A percentile compares a stretch with the other conserved stretches of the same genome.
Conservation (phyloP, 2,797 vertebrate genomes). For the Anguilla megastoma region DNA sequence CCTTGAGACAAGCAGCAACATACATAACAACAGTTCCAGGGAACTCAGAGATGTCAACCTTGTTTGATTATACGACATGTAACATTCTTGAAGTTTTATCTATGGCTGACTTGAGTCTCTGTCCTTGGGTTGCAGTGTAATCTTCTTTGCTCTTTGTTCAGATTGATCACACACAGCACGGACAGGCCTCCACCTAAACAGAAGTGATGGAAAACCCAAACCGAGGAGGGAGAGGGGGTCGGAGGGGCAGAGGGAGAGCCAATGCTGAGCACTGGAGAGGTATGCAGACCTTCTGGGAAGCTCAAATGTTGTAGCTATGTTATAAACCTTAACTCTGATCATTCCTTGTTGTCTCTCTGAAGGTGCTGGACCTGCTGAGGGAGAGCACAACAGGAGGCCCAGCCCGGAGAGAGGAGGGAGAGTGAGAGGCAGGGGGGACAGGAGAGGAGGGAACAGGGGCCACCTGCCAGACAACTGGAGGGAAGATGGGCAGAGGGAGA, state of each 20-base stretch:
- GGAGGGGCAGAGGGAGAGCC: conserved; percentile 40
- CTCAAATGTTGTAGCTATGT: background rate
- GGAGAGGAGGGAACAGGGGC: conserved; percentile 16
- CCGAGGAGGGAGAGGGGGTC: conserved; percentile 24
- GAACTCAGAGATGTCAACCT: background rate
- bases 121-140: background rate
- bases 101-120: background rate
- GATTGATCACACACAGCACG: background rate
- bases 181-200: background rate
- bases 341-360: conserved; percentile 23
- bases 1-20: background rate
- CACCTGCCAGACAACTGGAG: no score
- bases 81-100: conserved; percentile 27
- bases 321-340: background rate
- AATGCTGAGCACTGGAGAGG: conserved; percentile 44
- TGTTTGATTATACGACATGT: background rate
- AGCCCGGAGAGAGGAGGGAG: conserved; percentile 28
- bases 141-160: background rate
- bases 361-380: conserved; percentile 39
- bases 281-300: conserved; percentile 21
- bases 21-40: background rate
- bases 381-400: conserved; percentile 33
- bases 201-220: conserved; percentile 36
- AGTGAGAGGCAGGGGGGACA: conserved; percentile 33
- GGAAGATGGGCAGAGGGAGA: conserved; percentile 8